A percentile compares a stretch with the other conserved stretches of the same genome.
Evolutionary conservation across 2,888 invertebrate genomes (phyloP).

Genomic region (Cryptocheilus praepositus): DNA sequence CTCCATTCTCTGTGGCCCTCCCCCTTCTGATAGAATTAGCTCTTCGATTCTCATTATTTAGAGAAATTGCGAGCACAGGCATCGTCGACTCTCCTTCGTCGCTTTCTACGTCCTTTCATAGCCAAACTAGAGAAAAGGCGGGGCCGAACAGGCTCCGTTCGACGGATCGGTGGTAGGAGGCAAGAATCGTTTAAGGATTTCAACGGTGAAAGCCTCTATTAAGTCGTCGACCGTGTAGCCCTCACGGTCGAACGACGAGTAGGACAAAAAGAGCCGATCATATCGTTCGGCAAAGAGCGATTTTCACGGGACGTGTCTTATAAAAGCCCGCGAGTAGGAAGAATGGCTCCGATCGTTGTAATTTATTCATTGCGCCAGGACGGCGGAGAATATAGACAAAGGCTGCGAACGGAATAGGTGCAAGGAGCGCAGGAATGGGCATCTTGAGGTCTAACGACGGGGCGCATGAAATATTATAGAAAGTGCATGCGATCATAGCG

Average conservation of each 20-base stretch:
- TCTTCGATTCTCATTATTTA: constrained; percentile 57
- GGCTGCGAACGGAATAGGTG: no score
- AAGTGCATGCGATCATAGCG: no score
- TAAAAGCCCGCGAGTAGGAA: no score
- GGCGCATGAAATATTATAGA: no score
- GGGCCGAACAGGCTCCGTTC: neutral
- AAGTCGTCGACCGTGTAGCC: neutral
- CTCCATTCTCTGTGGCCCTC: no score
- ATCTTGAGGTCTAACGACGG: no score
- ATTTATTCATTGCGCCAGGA: no score
- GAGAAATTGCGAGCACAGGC: constrained; percentile 36
- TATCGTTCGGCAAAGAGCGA: no score
- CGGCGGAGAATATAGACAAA: no score
- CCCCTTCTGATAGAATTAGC: constrained; percentile 47
- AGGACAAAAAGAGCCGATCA: neutral
- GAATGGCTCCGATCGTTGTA: no score
- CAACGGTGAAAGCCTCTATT: neutral
- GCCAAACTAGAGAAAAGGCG: neutral
- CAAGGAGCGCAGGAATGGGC: no score
- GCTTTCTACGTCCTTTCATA: neutral
- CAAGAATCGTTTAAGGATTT: constrained; percentile 3
- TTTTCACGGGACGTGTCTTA: no score
- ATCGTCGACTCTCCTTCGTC: neutral
- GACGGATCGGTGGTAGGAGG: neutral
- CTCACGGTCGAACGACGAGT: neutral